These are phyloP conservation scores for Calyptomena viridis DNA, from an alignment of 2,113 vertebrate genomes.

Conservation along the genomic window DNA sequence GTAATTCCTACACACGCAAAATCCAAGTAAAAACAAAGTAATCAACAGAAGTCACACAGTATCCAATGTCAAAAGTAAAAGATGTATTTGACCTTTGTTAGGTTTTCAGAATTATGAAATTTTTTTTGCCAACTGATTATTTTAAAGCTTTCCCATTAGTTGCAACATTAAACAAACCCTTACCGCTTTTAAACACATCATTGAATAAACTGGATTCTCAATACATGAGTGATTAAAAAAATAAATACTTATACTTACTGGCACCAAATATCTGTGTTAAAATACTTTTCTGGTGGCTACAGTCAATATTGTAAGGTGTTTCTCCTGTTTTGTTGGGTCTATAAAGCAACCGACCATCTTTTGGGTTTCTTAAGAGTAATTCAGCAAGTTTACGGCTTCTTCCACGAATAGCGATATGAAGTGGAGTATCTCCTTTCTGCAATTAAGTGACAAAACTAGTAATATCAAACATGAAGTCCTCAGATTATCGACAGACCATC, in stretches of 20 bases:
- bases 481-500: background rate
- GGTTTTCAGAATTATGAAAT: background rate
- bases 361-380: constrained; percentile 92
- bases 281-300: constrained; percentile 98
- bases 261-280: constrained; percentile 98
- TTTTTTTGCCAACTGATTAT: background rate
- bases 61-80: background rate
- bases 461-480: background rate
- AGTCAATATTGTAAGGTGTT: constrained; percentile 98
- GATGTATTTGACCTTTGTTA: background rate
- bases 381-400: constrained; percentile 95
- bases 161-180: background rate
- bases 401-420: constrained; percentile 96
- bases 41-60: background rate
- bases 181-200: background rate
- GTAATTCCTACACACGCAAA: background rate
- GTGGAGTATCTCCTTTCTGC: constrained; percentile 95
- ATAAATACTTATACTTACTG: constrained; percentile 74
- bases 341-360: constrained; percentile 94
- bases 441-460: background rate
- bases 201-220: background rate
- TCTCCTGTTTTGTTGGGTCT: constrained; percentile 96
- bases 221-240: background rate
- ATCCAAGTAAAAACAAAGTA: background rate
- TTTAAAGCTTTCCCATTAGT: background rate